A percentile compares a stretch with the other conserved stretches of the same genome.
Conservation (phyloP, 2,113 vertebrate species). For the Sinocyclocheilus anophthalmus region DNA sequence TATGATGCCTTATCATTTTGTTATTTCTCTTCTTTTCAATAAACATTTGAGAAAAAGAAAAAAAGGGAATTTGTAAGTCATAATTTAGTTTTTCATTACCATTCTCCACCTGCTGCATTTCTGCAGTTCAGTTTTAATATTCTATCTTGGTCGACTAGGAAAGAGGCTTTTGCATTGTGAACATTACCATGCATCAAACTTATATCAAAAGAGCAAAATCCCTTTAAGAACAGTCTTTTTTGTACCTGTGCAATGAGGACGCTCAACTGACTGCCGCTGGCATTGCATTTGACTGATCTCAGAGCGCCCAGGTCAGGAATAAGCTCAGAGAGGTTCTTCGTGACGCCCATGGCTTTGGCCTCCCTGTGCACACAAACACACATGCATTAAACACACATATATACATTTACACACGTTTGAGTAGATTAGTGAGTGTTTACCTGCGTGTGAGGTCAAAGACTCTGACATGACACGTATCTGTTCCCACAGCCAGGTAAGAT, state of each 20-base stretch:
- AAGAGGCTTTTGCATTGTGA: neutral
- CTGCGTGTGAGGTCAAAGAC: conserved; percentile 94
- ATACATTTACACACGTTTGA: neutral
- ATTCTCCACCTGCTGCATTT: neutral
- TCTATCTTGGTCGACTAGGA: neutral
- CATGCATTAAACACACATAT: conserved; percentile 10
- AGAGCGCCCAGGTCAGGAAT: conserved; percentile 79
- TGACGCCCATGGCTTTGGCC: conserved; percentile 87
- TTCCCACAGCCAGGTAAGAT: conserved; percentile 88
- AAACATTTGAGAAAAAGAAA: too few species aligned
- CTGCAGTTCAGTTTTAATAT: neutral
- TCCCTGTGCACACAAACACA: conserved; percentile 78
- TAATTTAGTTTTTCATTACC: neutral
- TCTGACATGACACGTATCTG: conserved; percentile 86
- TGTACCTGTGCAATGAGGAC: conserved; percentile 84
- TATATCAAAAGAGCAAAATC: neutral
- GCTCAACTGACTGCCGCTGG: conserved; percentile 89
- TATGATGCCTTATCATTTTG: too few species aligned
- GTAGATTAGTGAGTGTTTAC: conserved; percentile 65
- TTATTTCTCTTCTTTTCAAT: too few species aligned
- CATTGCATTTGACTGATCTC: conserved; percentile 85
- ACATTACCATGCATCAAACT: neutral
- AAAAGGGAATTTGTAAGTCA: neutral
- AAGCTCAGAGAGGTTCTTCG: conserved; percentile 82
- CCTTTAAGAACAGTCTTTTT: neutral